These are phyloP conservation scores for Eremophila alpestris DNA, from an alignment of 2,797 vertebrate genomes.

Conservation along the genomic window DNA sequence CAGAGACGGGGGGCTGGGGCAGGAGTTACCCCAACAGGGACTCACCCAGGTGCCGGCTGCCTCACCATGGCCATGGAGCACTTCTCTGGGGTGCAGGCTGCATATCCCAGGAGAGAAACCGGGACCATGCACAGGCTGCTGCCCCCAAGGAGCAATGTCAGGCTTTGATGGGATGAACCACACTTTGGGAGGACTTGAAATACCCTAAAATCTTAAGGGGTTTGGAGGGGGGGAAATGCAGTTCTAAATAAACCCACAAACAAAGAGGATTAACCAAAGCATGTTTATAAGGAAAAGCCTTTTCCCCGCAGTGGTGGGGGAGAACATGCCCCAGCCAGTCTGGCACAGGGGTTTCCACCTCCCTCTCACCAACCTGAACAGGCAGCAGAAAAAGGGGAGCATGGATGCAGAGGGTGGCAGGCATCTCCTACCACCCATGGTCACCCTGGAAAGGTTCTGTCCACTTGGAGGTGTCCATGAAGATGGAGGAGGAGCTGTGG, in stretches of 20 bases:
- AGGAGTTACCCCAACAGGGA: neutral
- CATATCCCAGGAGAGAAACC: accelerated
- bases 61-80: accelerated
- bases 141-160: neutral
- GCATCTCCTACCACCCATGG: constrained; percentile 41
- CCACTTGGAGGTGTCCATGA: constrained; percentile 90
- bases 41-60: accelerated
- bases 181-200: neutral
- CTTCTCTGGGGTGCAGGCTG: accelerated
- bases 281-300: neutral
- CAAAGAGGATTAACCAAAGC: neutral
- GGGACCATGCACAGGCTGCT: neutral
- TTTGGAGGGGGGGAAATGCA: neutral
- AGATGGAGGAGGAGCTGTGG: constrained; percentile 87
- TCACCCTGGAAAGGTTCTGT: constrained; percentile 77
- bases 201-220: neutral
- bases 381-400: neutral
- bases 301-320: neutral
- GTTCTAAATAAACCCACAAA: neutral
- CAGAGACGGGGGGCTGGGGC: neutral
- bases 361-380: neutral
- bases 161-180: neutral
- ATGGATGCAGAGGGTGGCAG: neutral
- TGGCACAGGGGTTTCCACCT: neutral
- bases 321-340: neutral